phyloP scores from a whole-genome alignment of 2,113 vertebrate genomes.

The Eolophus roseicapilla region DNA sequence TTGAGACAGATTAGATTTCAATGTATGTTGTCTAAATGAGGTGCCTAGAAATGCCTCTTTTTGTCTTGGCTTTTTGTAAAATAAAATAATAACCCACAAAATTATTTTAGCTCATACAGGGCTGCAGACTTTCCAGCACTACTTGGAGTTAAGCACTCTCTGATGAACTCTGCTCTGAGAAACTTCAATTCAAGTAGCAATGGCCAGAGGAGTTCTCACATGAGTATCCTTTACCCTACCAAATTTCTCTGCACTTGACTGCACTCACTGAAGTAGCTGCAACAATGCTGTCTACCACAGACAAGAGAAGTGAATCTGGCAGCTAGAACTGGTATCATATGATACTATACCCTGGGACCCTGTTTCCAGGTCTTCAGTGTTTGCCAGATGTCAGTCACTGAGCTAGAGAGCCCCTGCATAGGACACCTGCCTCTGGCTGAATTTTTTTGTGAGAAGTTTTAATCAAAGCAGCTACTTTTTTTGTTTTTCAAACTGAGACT shows the following conservation, averaged over 20 bases:
- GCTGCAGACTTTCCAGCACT: not conserved
- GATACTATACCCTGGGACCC: not conserved
- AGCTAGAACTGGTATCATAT: not conserved
- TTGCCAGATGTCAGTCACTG: not conserved
- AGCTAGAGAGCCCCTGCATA: not conserved
- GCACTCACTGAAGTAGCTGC: fast-evolving
- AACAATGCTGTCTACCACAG: not conserved
- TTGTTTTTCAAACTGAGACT: not conserved
- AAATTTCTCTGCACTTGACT: not conserved
- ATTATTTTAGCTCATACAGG: not conserved
- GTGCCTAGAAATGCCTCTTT: not conserved
- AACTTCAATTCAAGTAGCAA: fast-evolving
- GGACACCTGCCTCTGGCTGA: fast-evolving
- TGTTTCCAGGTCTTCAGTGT: not conserved
- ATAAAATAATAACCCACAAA: not conserved
- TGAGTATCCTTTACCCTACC: not conserved
- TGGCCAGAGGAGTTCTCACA: not conserved
- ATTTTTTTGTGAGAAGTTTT: not conserved
- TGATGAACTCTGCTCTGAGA: not conserved
- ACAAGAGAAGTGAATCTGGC: not conserved
- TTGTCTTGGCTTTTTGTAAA: not conserved
- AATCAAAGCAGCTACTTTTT: not conserved
- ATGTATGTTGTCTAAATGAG: not conserved
- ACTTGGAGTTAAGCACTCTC: not conserved
- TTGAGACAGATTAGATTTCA: not conserved